Evolutionary conservation across 1,140 invertebrate genomes (phyloP).

Genomic region (Homalodisca vitripennis): DNA sequence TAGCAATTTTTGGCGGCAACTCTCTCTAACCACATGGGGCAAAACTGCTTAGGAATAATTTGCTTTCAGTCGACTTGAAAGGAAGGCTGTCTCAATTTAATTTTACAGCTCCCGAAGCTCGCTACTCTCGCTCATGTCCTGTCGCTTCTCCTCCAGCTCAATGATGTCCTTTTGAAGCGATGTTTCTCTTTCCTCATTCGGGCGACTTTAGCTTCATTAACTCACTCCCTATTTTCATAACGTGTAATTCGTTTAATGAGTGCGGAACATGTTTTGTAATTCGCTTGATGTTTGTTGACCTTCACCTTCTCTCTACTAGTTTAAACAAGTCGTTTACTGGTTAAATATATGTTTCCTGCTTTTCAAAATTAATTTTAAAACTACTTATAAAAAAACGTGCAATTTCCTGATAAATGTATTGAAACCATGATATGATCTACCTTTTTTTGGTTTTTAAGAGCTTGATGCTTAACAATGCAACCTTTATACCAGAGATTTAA

Average conservation of each 20-base stretch:
- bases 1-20: background rate
- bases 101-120: conserved; percentile 21
- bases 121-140: background rate
- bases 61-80: conserved; percentile 21
- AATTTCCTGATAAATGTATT: too few species aligned
- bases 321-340: too few species aligned
- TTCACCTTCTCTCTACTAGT: too few species aligned
- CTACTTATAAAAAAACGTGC: too few species aligned
- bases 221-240: conserved; percentile 10
- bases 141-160: background rate
- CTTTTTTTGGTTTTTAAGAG: too few species aligned
- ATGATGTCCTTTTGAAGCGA: conserved; percentile 19
- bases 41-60: conserved; percentile 34
- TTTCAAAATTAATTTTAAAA: too few species aligned
- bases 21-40: background rate
- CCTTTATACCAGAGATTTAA: too few species aligned
- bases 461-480: too few species aligned
- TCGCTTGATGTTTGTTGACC: too few species aligned
- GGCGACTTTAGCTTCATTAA: background rate
- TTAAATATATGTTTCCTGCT: too few species aligned
- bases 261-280: too few species aligned
- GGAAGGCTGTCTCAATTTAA: conserved; percentile 31
- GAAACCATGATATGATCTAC: too few species aligned
- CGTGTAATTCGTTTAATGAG: conserved; percentile 6
- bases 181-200: background rate